Percentiles rank a stretch among this genome's conserved stretches.
These are phyloP conservation scores for Crax fasciolata DNA, from an alignment of 2,797 vertebrate species.

Conservation along the genomic window DNA sequence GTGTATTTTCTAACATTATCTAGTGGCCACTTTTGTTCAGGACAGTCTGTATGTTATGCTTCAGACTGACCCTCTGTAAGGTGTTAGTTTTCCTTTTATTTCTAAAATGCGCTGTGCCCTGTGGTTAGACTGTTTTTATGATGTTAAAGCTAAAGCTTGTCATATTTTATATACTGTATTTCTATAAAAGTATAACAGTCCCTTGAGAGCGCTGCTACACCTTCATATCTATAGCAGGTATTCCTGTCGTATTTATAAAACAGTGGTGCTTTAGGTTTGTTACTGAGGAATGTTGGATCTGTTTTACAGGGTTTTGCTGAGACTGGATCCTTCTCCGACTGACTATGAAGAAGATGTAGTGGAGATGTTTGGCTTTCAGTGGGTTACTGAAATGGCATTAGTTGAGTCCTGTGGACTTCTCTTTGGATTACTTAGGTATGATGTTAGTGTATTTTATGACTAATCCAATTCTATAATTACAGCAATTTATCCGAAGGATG, in stretches of 20 bases:
- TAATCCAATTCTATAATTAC: background rate
- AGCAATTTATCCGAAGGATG: background rate
- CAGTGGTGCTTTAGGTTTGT: background rate
- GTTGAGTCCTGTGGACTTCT: conserved; percentile 91
- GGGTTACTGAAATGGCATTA: conserved; percentile 94
- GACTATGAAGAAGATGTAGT: conserved; percentile 91
- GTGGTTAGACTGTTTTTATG: background rate
- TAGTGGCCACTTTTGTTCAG: background rate
- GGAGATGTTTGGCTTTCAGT: conserved; percentile 94
- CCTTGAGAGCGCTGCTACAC: background rate
- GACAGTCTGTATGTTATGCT: background rate
- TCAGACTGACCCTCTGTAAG: background rate
- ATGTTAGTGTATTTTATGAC: background rate
- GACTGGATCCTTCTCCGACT: conserved; percentile 91
- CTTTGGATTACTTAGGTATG: conserved; percentile 94
- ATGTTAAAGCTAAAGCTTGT: background rate
- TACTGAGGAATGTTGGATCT: conserved; percentile 3
- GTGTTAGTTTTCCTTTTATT: background rate
- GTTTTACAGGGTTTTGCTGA: conserved; percentile 87
- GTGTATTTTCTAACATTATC: accelerated
- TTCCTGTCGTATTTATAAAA: background rate
- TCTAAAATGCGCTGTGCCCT: background rate
- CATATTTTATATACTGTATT: background rate
- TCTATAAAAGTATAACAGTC: background rate
- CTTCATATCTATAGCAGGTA: background rate